Base-by-base conservation (phyloP, 2,888 invertebrate species). In the Tiliacea citrago region DNA sequence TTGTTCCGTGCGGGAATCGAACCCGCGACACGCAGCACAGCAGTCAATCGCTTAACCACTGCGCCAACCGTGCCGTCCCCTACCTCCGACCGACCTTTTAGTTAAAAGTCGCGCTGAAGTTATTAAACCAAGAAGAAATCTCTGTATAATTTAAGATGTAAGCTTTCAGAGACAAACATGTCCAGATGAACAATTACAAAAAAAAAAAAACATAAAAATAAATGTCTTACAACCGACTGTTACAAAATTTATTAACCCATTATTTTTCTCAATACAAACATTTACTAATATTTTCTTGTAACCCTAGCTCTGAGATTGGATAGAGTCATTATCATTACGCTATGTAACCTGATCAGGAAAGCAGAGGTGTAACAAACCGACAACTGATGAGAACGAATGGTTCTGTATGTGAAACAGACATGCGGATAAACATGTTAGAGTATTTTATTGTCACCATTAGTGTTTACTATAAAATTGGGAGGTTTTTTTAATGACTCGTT, bases 301-400 rank as follows among this genome's bases (percentile, higher is more conserved):
- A 87, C 79, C 24, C 1, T 77, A 88, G 82, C 70, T 69, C 75
- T 82, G 61, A 75, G 68, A 70, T 84, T 75, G 67, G 79, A 90
- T 90, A 80, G 72, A 90, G 90, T 73, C 86, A 89, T 89, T 89
- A 90, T 86, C 85, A 89, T 89, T 88, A 88, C 80, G 83, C 80
- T 73, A 69, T 77, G 89, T 87, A 89, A 90, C 87, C 12, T 65
- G 87, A 90, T 75, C 86, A 79, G n/a, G 68, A 70, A 29, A 70
- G 61, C 79, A 83, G 83, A 84, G 73, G 77, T 81, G 66, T 70
- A 81, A 76, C 79, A 73, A 77, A 78, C 75, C 55, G 74, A 73
- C 83, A 72, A 75, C 62, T 83, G 86, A 86, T 87, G 81, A 68
- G 84, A 87, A 87, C 66, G 79, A 85, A 87, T 89, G 83, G 86